Evolutionary conservation across 1,140 invertebrate species (phyloP).

Genomic region (Pemphigus obesinymphae): DNA sequence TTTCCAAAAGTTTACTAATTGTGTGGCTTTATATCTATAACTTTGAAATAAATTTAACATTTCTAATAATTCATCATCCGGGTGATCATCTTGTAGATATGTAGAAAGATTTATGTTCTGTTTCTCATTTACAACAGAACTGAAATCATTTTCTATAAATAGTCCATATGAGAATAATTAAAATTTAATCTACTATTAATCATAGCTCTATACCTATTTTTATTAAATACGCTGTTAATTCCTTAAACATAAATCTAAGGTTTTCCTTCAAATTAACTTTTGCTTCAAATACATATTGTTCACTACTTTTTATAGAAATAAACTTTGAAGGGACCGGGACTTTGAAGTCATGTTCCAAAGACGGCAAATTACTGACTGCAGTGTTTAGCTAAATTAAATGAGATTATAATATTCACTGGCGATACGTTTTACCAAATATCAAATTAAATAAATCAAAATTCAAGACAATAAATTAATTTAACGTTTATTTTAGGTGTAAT

Average conservation of each 20-base stretch:
- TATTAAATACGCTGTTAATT: constrained; percentile 50
- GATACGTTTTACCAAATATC: background rate
- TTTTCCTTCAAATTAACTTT: constrained; percentile 48
- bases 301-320: constrained; percentile 49
- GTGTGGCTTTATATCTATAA: constrained; percentile 16
- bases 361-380: constrained; percentile 51
- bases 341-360: constrained; percentile 52
- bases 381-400: constrained; percentile 50
- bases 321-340: constrained; percentile 43
- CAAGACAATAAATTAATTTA: too few species aligned
- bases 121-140: background rate
- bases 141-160: constrained; percentile 17
- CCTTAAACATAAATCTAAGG: constrained; percentile 49
- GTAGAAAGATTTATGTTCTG: background rate
- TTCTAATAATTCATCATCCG: background rate
- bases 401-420: background rate
- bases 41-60: constrained; percentile 8
- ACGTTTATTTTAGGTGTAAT: background rate
- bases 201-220: constrained; percentile 44
- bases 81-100: background rate
- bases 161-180: background rate
- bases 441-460: background rate
- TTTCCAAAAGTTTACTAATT: constrained; percentile 11
- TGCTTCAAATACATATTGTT: constrained; percentile 49
- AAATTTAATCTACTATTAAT: background rate